Evolutionary conservation across 2,113 vertebrate genomes (phyloP).

Genomic region (Amblyopsis rosae): DNA sequence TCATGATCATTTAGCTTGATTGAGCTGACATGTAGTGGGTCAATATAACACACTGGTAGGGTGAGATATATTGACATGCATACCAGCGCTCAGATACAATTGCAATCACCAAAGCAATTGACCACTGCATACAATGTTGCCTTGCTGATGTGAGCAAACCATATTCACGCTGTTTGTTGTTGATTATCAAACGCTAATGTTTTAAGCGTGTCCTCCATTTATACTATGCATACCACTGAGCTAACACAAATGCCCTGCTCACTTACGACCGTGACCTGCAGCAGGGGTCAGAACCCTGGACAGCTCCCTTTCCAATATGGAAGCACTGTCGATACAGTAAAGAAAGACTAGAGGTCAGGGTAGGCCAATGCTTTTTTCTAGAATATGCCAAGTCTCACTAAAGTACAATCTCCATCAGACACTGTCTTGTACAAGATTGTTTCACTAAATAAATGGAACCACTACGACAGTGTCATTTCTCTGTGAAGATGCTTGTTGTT

Average conservation of each 20-base stretch:
- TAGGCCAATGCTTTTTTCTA: background rate
- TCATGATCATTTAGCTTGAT: constrained; percentile 25
- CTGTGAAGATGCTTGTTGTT: background rate
- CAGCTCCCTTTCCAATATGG: constrained; percentile 44
- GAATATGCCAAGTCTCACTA: constrained; percentile 20
- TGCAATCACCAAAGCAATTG: constrained; percentile 59
- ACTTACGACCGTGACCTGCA: background rate
- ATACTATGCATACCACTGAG: constrained; percentile 4
- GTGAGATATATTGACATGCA: constrained; percentile 62
- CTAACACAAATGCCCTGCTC: background rate
- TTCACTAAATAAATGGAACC: background rate
- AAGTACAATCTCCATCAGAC: constrained; percentile 23
- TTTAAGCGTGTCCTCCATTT: constrained; percentile 5
- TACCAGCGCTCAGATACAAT: constrained; percentile 42
- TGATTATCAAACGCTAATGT: constrained; percentile 8
- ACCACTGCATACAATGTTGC: constrained; percentile 50
- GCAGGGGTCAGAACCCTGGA: constrained; percentile 53
- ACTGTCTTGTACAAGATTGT: background rate
- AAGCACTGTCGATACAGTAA: background rate
- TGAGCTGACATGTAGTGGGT: constrained; percentile 39
- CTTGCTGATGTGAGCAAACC: constrained; percentile 24
- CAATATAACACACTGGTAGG: constrained; percentile 51
- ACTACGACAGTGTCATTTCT: background rate
- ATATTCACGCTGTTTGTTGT: constrained; percentile 35
- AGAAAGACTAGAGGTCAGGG: background rate